Conservation (phyloP, 2,888 invertebrate genomes). For the Gasteruption jaculator region DNA sequence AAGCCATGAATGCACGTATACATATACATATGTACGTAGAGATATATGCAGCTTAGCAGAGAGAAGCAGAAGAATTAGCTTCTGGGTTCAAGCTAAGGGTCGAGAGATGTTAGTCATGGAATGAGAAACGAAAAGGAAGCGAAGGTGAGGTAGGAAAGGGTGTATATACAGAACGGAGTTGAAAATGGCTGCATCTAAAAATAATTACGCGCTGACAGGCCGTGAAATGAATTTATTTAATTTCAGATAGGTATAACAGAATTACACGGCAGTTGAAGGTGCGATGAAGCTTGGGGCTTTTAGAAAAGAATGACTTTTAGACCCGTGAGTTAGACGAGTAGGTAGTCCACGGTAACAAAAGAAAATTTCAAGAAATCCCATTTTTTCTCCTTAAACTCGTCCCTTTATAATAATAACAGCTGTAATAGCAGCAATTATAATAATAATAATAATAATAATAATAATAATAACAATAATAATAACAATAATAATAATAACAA, state of each 20-base stretch:
- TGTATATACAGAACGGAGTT: constrained; percentile 38
- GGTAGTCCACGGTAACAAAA: too few species aligned
- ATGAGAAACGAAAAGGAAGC: too few species aligned
- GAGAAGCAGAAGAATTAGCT: constrained; percentile 25
- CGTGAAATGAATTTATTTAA: constrained; percentile 53
- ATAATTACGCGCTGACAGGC: constrained; percentile 52
- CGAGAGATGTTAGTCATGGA: constrained; percentile 43
- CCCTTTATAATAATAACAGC: too few species aligned
- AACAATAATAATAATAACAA: too few species aligned
- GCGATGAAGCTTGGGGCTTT: constrained; percentile 45
- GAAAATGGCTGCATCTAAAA: constrained; percentile 46
- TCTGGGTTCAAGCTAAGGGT: constrained; percentile 31
- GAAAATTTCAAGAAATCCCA: too few species aligned
- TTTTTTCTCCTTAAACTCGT: too few species aligned
- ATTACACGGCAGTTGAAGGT: constrained; percentile 50
- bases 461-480: too few species aligned
- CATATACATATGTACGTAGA: background rate
- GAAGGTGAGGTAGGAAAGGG: too few species aligned
- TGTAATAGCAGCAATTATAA: too few species aligned
- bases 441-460: too few species aligned
- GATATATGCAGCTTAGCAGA: constrained; percentile 11
- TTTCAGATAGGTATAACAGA: constrained; percentile 50
- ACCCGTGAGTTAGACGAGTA: too few species aligned
- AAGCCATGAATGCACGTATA: background rate
- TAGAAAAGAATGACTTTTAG: too few species aligned